Conservation (phyloP, 92 coral and sea anemone species). For the Palythoa caribaeorum region DNA sequence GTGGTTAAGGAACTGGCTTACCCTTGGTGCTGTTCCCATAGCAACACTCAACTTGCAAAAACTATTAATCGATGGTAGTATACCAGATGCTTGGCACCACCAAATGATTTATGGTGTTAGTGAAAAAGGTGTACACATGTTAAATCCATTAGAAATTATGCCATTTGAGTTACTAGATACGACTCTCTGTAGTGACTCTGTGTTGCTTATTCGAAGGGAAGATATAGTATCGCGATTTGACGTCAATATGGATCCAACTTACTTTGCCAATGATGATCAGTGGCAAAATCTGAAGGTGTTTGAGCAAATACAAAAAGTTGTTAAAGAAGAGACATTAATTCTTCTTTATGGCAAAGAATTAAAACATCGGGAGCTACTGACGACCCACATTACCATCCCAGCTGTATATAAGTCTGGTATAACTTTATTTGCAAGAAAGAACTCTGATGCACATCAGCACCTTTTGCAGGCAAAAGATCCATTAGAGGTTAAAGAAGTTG, state of each 20-base stretch:
- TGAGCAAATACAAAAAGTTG: slow-evolving; percentile 71
- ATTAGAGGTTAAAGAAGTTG: slow-evolving; percentile 21
- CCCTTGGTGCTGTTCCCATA: slow-evolving; percentile 72
- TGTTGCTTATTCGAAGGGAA: slow-evolving; percentile 65
- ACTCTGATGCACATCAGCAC: slow-evolving; percentile 55
- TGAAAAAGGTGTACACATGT: slow-evolving; percentile 68
- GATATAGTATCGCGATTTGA: slow-evolving; percentile 77
- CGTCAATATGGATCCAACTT: slow-evolving; percentile 56
- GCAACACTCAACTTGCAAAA: slow-evolving; percentile 78
- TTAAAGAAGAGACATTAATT: slow-evolving; percentile 73
- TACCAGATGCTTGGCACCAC: slow-evolving; percentile 92
- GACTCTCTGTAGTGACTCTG: slow-evolving; percentile 82
- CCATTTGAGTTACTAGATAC: slow-evolving; percentile 48
- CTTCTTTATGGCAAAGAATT: slow-evolving; percentile 76
- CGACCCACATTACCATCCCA: slow-evolving; percentile 72
- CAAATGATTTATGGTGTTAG: slow-evolving; percentile 86
- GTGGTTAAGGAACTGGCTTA: slow-evolving; percentile 81
- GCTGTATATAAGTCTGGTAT: slow-evolving; percentile 84
- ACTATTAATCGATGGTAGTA: slow-evolving; percentile 65
- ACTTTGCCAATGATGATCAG: slow-evolving; percentile 23
- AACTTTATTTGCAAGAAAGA: slow-evolving; percentile 71
- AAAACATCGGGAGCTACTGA: slow-evolving; percentile 63
- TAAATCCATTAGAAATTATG: slow-evolving; percentile 68
- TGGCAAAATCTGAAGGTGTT: slow-evolving; percentile 70
- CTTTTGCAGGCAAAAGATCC: slow-evolving; percentile 62